Conservation (phyloP, 1,140 invertebrate genomes). For the Lutraria rhynchaena region DNA sequence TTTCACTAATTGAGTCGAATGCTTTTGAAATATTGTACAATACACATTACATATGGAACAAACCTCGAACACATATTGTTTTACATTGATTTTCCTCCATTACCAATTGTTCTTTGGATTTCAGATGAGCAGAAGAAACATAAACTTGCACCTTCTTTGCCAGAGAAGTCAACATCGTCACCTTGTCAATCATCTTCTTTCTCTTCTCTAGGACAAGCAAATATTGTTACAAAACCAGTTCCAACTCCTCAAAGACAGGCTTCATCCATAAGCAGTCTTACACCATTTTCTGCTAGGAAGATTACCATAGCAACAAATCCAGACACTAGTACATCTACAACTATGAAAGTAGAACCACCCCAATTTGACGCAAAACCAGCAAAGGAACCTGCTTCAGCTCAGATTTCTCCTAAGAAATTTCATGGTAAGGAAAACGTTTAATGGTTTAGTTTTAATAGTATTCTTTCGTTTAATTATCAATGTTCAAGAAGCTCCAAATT, state of each 20-base stretch:
- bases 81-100: no score
- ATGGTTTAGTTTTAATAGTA: no score
- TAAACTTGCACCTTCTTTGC: constrained; percentile 19
- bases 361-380: constrained; percentile 3
- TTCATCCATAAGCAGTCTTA: no score
- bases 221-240: constrained; percentile 19
- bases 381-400: not conserved
- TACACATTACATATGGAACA: no score
- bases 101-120: no score
- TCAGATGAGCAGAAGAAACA: no score
- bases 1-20: no score
- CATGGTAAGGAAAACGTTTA: not conserved
- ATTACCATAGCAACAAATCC: constrained; percentile 33
- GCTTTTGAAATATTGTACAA: no score
- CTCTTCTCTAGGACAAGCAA: constrained; percentile 27
- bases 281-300: constrained; percentile 27
- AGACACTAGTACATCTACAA: not conserved
- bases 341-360: constrained; percentile 26
- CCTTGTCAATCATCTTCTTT: constrained; percentile 20
- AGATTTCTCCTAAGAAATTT: not conserved
- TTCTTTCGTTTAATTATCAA: no score
- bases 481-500: no score
- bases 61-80: no score
- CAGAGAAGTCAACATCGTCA: constrained; percentile 34
- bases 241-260: not conserved